phyloP scores from a whole-genome alignment of 1,140 invertebrate species.

The Nasonia giraulti region DNA sequence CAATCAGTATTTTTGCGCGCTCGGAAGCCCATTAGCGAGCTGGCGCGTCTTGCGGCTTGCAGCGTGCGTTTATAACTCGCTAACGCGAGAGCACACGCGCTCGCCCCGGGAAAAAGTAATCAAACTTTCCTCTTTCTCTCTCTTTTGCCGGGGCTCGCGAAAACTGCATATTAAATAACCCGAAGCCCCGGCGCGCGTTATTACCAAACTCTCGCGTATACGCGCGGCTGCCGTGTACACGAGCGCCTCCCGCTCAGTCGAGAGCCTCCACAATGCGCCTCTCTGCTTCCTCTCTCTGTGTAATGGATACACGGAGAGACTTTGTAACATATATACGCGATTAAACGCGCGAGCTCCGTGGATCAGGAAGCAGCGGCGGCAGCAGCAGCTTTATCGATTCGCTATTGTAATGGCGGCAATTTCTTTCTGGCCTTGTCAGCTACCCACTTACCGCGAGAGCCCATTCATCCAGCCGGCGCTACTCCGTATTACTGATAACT shows the following conservation, averaged over 20 bases:
- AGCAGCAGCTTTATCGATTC: conserved; percentile 55
- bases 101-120: conserved; percentile 33
- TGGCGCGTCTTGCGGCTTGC: neutral
- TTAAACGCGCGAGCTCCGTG: conserved; percentile 22
- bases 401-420: conserved; percentile 58
- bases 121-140: conserved; percentile 27
- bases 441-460: conserved; percentile 53
- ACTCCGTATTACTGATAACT: conserved; percentile 57
- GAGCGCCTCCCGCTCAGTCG: too few species aligned
- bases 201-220: conserved; percentile 33
- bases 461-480: conserved; percentile 58
- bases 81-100: conserved; percentile 12
- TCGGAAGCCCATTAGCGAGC: conserved; percentile 33
- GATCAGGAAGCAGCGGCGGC: conserved; percentile 14
- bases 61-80: conserved; percentile 11
- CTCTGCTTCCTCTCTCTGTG: neutral
- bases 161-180: conserved; percentile 47
- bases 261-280: neutral
- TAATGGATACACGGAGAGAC: neutral
- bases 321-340: conserved; percentile 26
- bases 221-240: neutral
- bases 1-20: conserved; percentile 8
- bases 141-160: conserved; percentile 14
- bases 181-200: neutral
- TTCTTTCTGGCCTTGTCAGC: conserved; percentile 52